Base-by-base conservation (phyloP, 2,888 invertebrate genomes). In the Eristalis arbustorum region DNA sequence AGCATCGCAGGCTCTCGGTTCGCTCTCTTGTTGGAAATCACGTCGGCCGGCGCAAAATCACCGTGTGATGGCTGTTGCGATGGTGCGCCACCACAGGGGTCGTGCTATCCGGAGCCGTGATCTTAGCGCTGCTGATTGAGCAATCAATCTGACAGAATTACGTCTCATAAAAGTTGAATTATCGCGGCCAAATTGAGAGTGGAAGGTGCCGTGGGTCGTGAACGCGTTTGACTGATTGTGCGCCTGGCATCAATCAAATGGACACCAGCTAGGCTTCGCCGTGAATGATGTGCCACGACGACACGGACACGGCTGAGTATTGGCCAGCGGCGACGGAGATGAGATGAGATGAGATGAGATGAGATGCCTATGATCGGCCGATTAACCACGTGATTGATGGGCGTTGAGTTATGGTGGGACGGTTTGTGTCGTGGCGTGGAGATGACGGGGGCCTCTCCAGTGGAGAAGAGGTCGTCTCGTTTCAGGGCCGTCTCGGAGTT, bases 101-200 rank as follows among this genome's bases (percentile, higher is more conserved):
- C 87, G 87, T 87, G 87, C 74, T 82, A 87, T 83, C 87, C 83
- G 57, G 59, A 83, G 71, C 71, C 87, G 71, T 87, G 87, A 87
- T 87, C 87, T 83, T 75, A 82, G 40, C 87, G 83, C 83, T 83
- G 75, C 83, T 89, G 90, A 91, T 91, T 91, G 91, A 91, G 91
- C 90, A 90, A 91, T 91, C 91, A 90, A 89, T 90, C 88, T 88
- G 88, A 77, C 84, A 87, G 88, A 84, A 80, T 87, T 76, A 84
- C 82, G 80, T 84, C 88, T 87, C 80, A 83, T 80, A 88, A 85
- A 88, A 84, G 79, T 68, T 83, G 88, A 87, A 83, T 87, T 87
- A 87, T 87, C 66, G 75, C 63, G 87, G 83, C 87, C 87, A 87
- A 87, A 87, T 87, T 87, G 87, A 87, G 87, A 67, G 68, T 25